phyloP scores from a whole-genome alignment of 2,888 invertebrate genomes.

The Tipula unca region DNA sequence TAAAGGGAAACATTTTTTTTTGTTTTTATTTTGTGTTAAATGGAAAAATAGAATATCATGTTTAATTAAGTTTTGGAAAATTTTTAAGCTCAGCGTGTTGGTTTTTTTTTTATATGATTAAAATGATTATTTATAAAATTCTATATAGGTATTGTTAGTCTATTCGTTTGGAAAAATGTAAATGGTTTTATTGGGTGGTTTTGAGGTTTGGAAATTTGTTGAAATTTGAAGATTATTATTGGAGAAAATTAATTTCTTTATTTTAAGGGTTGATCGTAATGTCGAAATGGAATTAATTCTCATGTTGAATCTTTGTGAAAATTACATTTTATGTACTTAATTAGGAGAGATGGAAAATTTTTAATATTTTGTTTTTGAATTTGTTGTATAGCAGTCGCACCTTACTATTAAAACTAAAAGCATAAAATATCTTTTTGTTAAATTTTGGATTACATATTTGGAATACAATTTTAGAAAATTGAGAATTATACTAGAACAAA shows the following conservation, averaged over 20 bases:
- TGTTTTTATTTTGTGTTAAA: neutral
- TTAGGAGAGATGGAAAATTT: neutral
- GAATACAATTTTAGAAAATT: too few relatives aligned
- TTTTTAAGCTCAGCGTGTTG: slow-evolving; percentile 1
- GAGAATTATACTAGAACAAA: too few relatives aligned
- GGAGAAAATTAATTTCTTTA: neutral
- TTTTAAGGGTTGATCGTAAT: neutral
- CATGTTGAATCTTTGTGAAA: neutral
- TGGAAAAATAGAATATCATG: neutral
- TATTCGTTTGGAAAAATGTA: neutral
- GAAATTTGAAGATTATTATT: slow-evolving; percentile 3
- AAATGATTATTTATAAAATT: neutral
- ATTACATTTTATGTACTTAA: neutral
- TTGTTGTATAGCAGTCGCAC: too few relatives aligned
- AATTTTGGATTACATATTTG: too few relatives aligned
- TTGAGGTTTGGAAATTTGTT: slow-evolving; percentile 8
- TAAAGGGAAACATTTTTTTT: neutral
- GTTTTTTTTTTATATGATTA: neutral
- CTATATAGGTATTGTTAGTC: neutral
- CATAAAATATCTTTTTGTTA: too few relatives aligned
- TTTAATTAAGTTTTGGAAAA: neutral
- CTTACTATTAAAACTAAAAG: too few relatives aligned
- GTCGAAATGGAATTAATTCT: neutral
- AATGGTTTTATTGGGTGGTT: neutral
- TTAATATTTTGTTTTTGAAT: neutral